These are phyloP conservation scores for Machimus rusticus DNA, from an alignment of 2,888 invertebrate genomes.

Conservation along the genomic window DNA sequence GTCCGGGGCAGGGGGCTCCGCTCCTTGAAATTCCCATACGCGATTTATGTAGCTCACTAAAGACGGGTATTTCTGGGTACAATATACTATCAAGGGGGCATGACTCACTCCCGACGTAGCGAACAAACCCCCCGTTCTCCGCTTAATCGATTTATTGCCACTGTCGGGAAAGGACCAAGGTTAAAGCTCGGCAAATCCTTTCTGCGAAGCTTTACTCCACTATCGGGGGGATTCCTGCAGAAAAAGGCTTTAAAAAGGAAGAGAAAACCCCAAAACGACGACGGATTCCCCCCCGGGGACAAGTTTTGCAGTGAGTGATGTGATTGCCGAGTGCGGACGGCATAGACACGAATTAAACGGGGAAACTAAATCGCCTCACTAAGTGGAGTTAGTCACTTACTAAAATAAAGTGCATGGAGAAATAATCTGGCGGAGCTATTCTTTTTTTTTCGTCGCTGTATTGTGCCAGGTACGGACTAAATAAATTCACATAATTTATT, in stretches of 20 bases:
- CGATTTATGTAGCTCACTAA: not conserved
- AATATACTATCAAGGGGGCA: not conserved
- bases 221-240: not conserved
- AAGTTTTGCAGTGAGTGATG: not conserved
- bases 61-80: not conserved
- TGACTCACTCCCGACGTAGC: not conserved
- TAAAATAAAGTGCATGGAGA: not conserved
- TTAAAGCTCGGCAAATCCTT: not conserved
- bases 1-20: not conserved
- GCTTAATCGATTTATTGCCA: not conserved
- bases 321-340: not conserved
- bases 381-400: not conserved
- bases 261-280: not conserved
- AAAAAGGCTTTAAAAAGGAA: not conserved
- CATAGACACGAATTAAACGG: not conserved
- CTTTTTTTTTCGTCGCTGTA: not conserved
- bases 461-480: not conserved
- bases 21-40: not conserved
- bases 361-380: not conserved
- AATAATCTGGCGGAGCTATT: not conserved
- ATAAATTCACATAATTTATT: not conserved
- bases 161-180: not conserved
- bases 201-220: not conserved
- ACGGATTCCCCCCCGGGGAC: not conserved
- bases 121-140: not conserved